phyloP scores from a whole-genome alignment of 2,113 vertebrate species.

The Rhineura floridana region DNA sequence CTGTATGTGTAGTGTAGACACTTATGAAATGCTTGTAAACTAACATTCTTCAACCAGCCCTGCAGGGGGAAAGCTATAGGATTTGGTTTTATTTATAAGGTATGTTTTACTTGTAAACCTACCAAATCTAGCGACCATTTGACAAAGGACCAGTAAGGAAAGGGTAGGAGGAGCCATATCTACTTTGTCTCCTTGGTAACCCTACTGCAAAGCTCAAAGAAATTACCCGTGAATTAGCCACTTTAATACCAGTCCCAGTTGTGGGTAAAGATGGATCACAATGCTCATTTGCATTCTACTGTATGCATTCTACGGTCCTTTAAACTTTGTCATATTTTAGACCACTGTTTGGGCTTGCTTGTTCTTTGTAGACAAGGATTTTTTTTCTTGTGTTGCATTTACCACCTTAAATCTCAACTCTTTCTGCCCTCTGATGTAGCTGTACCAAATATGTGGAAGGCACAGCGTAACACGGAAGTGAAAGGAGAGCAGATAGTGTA shows the following conservation, averaged over 20 bases:
- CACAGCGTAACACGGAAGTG: neutral
- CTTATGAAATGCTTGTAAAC: neutral
- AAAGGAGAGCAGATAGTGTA: slow-evolving; percentile 42
- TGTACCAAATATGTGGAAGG: neutral
- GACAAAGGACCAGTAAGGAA: neutral
- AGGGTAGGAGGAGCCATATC: neutral
- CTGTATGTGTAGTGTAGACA: neutral
- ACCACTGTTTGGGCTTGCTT: neutral
- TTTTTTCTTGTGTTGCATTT: neutral
- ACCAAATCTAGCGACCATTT: no score
- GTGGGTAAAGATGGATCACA: neutral
- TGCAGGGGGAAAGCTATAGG: neutral
- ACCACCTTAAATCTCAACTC: neutral
- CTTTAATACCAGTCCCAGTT: neutral
- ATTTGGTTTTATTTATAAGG: no score
- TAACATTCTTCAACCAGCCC: neutral
- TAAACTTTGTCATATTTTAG: slow-evolving; percentile 14
- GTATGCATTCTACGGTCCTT: neutral
- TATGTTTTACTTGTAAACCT: no score
- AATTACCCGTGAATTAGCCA: neutral
- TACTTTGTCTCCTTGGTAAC: neutral
- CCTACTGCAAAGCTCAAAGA: neutral
- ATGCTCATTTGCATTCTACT: neutral
- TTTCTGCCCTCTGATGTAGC: neutral
- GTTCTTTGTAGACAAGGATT: neutral